These are phyloP conservation scores for Craseonycteris thonglongyai DNA, from an alignment of 2,113 vertebrate species.

Conservation along the genomic window DNA sequence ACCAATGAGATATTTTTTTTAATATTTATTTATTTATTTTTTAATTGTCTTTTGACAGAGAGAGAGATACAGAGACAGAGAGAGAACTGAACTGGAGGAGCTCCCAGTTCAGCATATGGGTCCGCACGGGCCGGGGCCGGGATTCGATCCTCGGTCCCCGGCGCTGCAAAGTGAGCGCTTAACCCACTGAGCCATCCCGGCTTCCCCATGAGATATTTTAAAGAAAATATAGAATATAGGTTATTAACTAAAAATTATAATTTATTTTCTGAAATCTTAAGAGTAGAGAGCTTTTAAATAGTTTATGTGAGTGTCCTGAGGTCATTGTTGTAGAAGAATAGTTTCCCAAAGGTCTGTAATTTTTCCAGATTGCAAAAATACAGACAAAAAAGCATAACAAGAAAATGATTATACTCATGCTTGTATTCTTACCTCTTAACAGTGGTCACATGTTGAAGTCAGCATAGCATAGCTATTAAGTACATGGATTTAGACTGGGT, in stretches of 20 bases:
- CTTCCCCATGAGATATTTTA: neutral
- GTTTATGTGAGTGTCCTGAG: neutral
- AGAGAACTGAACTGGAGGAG: too few relatives aligned
- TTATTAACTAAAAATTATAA: neutral
- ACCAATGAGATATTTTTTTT: too few relatives aligned
- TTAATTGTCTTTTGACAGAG: too few relatives aligned
- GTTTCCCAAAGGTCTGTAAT: neutral
- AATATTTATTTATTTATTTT: too few relatives aligned
- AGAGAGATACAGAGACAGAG: too few relatives aligned
- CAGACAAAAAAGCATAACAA: neutral
- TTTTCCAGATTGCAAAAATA: neutral
- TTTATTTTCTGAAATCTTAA: neutral
- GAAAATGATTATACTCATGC: neutral
- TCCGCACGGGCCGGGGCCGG: too few relatives aligned
- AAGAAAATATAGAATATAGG: neutral
- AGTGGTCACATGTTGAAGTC: neutral
- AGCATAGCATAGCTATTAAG: neutral
- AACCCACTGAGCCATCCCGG: too few relatives aligned
- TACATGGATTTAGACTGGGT: neutral
- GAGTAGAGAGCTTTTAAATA: neutral
- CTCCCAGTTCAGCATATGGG: too few relatives aligned
- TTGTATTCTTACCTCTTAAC: neutral
- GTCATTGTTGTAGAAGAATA: neutral
- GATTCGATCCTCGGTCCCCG: too few relatives aligned
- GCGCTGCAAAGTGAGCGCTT: too few relatives aligned